These are phyloP conservation scores for Mormyrus hasselquistii DNA, from an alignment of 2,797 vertebrate species.

Conservation along the genomic window DNA sequence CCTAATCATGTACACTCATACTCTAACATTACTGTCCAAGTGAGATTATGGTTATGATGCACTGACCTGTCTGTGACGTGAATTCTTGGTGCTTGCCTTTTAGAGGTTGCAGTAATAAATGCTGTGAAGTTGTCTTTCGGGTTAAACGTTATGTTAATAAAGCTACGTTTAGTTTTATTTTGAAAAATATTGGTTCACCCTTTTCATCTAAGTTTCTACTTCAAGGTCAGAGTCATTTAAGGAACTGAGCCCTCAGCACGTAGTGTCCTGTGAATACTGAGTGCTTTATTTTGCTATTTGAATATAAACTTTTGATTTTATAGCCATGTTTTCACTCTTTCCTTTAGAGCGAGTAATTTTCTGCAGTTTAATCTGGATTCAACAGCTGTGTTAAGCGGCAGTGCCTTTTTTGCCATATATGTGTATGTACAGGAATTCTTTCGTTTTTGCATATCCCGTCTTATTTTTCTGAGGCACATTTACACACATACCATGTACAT, in stretches of 20 bases:
- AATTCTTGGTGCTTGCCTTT: neutral
- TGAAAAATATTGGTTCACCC: neutral
- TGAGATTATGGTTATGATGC: neutral
- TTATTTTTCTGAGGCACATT: neutral
- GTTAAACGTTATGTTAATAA: neutral
- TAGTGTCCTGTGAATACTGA: neutral
- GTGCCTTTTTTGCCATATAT: neutral
- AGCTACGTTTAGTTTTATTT: neutral
- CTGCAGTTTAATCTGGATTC: neutral
- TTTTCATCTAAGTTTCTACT: neutral
- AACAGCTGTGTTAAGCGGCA: neutral
- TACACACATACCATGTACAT: neutral
- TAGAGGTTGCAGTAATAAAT: neutral
- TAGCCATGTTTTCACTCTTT: neutral
- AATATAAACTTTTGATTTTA: neutral
- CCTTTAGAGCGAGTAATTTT: neutral
- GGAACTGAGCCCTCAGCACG: neutral
- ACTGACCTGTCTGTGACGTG: neutral
- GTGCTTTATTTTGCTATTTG: neutral
- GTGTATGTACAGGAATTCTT: neutral
- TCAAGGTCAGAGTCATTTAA: neutral
- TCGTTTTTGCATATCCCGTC: neutral
- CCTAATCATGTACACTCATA: neutral
- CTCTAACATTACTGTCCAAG: neutral
- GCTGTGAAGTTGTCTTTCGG: neutral